phyloP scores from a whole-genome alignment of 2,113 vertebrate genomes.

The Neodon shergylaensis region DNA sequence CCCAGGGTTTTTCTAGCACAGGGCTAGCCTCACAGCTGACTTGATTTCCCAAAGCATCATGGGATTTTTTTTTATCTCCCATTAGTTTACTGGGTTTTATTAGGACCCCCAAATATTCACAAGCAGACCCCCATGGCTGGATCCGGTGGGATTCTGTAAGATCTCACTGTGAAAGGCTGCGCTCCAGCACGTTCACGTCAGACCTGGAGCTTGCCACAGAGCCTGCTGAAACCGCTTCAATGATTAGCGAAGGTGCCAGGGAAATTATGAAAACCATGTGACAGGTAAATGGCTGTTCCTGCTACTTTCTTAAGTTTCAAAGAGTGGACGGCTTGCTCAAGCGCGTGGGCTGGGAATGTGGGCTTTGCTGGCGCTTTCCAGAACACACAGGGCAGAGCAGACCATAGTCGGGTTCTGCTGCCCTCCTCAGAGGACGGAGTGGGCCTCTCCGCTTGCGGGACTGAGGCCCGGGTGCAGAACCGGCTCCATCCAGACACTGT shows the following conservation, averaged over 20 bases:
- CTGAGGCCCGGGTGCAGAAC: neutral
- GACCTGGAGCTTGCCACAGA: neutral
- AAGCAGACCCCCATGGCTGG: conserved; percentile 7
- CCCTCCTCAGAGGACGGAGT: neutral
- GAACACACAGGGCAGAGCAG: neutral
- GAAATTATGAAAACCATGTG: conserved; percentile 75
- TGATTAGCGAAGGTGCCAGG: conserved; percentile 63
- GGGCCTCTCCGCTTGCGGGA: neutral
- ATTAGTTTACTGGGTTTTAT: conserved; percentile 25
- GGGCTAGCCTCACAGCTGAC: neutral
- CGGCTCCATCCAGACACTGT: conserved; percentile 10
- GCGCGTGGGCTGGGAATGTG: conserved; percentile 47
- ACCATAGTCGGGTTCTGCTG: neutral
- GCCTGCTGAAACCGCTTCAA: neutral
- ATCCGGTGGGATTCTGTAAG: neutral
- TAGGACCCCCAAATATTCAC: conserved; percentile 14
- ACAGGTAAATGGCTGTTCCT: conserved; percentile 66
- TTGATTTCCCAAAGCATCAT: neutral
- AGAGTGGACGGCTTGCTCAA: conserved; percentile 50
- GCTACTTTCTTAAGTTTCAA: conserved; percentile 76
- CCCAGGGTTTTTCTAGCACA: neutral
- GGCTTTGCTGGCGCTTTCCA: conserved; percentile 63
- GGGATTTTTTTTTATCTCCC: neutral
- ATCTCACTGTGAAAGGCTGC: neutral
- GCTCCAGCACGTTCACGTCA: neutral